These are phyloP conservation scores for Oriolus oriolus DNA, from an alignment of 2,113 vertebrate genomes.

Conservation along the genomic window DNA sequence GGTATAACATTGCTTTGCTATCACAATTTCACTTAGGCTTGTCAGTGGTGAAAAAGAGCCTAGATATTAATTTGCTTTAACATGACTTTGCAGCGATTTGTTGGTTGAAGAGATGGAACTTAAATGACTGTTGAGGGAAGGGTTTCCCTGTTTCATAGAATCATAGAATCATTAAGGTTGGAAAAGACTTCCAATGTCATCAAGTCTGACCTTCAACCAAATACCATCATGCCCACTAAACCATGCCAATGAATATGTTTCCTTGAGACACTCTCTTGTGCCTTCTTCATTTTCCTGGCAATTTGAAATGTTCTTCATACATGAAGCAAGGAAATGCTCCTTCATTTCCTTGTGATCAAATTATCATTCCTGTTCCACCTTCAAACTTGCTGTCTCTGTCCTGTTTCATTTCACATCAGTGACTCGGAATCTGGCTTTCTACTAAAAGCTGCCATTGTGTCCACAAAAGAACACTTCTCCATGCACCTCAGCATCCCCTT, in stretches of 20 bases:
- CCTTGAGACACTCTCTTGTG: not conserved
- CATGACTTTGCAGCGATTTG: not conserved
- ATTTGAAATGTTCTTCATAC: not conserved
- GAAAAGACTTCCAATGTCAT: not conserved
- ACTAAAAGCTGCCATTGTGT: not conserved
- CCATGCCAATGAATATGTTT: not conserved
- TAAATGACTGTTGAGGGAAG: not conserved
- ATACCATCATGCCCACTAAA: not conserved
- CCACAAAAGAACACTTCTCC: not conserved
- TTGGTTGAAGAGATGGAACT: not conserved
- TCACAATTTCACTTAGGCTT: not conserved
- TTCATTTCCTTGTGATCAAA: not conserved
- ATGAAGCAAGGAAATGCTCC: not conserved
- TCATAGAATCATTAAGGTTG: not conserved
- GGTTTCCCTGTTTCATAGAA: not conserved
- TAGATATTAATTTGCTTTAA: not conserved
- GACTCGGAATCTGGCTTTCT: not conserved
- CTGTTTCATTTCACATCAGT: not conserved
- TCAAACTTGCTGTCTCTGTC: not conserved
- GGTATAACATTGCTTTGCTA: not conserved
- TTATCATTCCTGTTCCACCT: not conserved
- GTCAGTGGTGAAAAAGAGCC: not conserved
- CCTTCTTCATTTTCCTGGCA: not conserved
- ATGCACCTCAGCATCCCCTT: not conserved
- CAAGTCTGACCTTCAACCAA: not conserved